phyloP scores from a whole-genome alignment of 2,113 vertebrate species.

The Psittacara wagleri region DNA sequence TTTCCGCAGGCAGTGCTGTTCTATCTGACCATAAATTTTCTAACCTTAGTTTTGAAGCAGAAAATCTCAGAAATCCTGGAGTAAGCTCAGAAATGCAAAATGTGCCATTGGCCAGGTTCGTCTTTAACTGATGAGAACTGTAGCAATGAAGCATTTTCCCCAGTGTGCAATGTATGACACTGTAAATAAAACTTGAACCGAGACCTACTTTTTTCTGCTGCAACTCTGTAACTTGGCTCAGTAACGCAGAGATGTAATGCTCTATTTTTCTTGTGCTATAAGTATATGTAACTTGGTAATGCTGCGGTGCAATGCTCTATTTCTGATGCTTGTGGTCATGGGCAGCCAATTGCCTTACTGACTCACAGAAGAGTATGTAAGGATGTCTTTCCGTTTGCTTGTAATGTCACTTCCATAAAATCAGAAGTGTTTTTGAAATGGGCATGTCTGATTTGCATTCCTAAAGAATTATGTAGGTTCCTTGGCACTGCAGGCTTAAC shows the following conservation, averaged over 20 bases:
- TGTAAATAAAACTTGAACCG: not conserved
- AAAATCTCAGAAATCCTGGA: not conserved
- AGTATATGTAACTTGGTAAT: not conserved
- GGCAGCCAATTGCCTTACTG: not conserved
- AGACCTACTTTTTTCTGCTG: conserved; percentile 38
- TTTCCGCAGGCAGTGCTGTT: not conserved
- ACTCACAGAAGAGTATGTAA: not conserved
- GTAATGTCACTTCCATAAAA: not conserved
- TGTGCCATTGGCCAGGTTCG: not conserved
- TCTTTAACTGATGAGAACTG: not conserved
- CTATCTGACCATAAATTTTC: not conserved
- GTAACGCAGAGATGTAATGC: conserved; percentile 32
- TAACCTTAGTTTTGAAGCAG: not conserved
- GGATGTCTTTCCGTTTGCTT: not conserved
- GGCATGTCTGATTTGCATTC: not conserved
- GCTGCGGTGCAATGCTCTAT: conserved; percentile 22
- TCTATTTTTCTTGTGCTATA: conserved; percentile 22
- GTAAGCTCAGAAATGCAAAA: not conserved
- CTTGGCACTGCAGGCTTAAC: not conserved
- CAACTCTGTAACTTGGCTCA: not conserved
- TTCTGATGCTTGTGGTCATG: conserved; percentile 21
- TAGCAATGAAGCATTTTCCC: not conserved
- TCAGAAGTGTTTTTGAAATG: not conserved
- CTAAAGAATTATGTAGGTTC: not conserved
- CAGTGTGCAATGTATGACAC: not conserved